Evolutionary conservation across 1,140 invertebrate species (phyloP).

Genomic region (Zeugodacus cucurbitae): DNA sequence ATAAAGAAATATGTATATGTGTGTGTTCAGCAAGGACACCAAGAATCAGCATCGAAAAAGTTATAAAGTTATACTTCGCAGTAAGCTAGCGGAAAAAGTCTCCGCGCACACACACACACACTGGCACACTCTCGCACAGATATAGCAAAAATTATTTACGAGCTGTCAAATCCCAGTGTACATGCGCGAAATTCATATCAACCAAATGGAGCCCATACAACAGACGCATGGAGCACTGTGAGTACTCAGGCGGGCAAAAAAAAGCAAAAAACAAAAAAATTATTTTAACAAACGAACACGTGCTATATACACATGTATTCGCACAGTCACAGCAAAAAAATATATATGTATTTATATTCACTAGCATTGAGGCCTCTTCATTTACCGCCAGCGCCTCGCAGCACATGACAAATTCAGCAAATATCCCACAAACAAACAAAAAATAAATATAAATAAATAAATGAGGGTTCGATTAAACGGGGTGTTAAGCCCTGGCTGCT

Average conservation of each 20-base stretch:
- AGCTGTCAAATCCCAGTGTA: constrained; percentile 65
- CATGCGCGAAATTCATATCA: constrained; percentile 49
- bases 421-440: background rate
- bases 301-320: background rate
- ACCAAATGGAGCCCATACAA: background rate
- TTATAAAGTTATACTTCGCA: background rate
- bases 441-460: background rate
- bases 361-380: background rate
- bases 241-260: background rate
- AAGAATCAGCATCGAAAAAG: background rate
- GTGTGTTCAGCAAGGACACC: background rate
- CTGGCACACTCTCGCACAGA: background rate
- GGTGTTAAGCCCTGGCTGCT: background rate
- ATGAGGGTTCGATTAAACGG: background rate
- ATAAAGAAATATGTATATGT: background rate
- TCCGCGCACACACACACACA: background rate
- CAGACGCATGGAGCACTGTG: background rate
- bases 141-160: constrained; percentile 62
- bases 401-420: background rate
- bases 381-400: background rate
- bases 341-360: background rate
- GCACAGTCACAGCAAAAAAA: background rate
- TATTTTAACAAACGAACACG: background rate
- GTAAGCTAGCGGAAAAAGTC: background rate
- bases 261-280: background rate